phyloP scores from a whole-genome alignment of 2,113 vertebrate species.

The Oryzias celebensis region DNA sequence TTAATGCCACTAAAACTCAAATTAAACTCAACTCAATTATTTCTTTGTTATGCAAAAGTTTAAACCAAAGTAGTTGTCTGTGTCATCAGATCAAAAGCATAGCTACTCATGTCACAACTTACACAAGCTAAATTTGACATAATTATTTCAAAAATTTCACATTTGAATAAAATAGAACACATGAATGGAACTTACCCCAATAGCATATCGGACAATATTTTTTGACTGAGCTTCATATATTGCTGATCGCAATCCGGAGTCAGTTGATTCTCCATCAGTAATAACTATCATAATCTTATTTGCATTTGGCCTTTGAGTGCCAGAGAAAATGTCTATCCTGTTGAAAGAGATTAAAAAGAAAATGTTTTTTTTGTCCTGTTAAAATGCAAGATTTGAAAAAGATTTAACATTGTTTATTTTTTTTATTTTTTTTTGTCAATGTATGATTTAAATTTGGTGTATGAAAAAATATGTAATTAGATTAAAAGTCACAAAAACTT shows the following conservation, averaged over 20 bases:
- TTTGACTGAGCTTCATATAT: fast-evolving
- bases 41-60: too few species aligned
- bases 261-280: slow-evolving; percentile 69
- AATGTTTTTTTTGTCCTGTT: too few species aligned
- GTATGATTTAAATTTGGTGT: too few species aligned
- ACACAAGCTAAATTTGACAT: background rate
- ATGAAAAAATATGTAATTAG: too few species aligned
- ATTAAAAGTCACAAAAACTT: too few species aligned
- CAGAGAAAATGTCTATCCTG: slow-evolving; percentile 38
- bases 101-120: background rate
- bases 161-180: background rate
- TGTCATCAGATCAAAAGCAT: background rate
- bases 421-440: too few species aligned
- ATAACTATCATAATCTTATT: slow-evolving; percentile 72
- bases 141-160: background rate
- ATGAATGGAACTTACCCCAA: slow-evolving; percentile 63
- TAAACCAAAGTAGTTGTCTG: background rate
- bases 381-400: background rate
- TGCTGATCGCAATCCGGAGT: fast-evolving
- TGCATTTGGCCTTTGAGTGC: slow-evolving; percentile 41
- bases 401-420: background rate
- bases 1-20: too few species aligned
- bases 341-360: background rate
- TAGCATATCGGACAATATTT: slow-evolving; percentile 64
- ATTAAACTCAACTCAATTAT: too few species aligned